Evolutionary conservation across 2,113 vertebrate genomes (phyloP), one percentile per base, ranked within the genome.

Genomic region (Passer domesticus): DNA sequence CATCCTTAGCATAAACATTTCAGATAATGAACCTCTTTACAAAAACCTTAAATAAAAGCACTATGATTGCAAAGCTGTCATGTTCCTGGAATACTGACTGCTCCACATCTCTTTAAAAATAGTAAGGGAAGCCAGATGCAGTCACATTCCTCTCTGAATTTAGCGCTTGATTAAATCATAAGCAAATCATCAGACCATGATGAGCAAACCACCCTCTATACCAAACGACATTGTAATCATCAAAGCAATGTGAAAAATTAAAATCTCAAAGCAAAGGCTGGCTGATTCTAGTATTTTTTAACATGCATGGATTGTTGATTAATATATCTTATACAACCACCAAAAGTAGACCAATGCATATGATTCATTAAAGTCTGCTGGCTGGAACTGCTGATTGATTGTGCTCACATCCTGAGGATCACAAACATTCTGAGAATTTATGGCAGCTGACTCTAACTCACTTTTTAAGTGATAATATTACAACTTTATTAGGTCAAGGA

Each of bases 121-220:
- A 77, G 70, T 55, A 77, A 86, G 64, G 76, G 59, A 87, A 90
- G 82, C 70, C 64, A 93, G 68, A 85, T 90, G 87, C 50, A 85
- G 83, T 72, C 77, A 93, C 66, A 82, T 67, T 82, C 39, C 69
- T 50, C 77, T 90, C 92, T 73, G 59, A 94, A 87, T 87, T 75
- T 76, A 78, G 66, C 46, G 64, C 64, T 83, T 90, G 41, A 83
- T 94, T 90, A 83, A 90, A 90, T 87, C 82, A 87, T 90, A 83
- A 87, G 77, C 63, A 90, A 86, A 72, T 86, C 82, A 86, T 70
- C 76, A 93, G 63, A 86, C 76, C 56, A 72, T 76, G 64, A 85
- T 86, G 82, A 77, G 64, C 70, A 82, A 82, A 70, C 70, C 70
- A 66, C 55, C 46, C 70, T 72, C 52, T 44, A 49, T 15, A 93